Base-by-base conservation (phyloP, 37 sponge, comb jelly and placozoan genomes). In the Oscarella lobularis region DNA sequence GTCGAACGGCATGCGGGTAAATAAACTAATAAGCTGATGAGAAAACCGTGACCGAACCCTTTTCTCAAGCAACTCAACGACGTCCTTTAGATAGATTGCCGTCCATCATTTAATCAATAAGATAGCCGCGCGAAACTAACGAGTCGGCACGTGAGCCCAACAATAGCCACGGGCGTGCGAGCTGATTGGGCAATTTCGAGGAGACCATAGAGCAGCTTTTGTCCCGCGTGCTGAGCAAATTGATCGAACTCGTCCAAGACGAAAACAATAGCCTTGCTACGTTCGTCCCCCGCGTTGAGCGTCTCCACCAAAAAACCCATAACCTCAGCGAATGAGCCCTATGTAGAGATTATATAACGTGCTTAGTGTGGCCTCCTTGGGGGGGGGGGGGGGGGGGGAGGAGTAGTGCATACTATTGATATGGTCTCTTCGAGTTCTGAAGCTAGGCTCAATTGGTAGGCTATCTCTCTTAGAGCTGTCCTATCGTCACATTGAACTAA, bases 161-260 rank as follows among this genome's bases (percentile, higher is more conserved):
- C 78, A 1, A 96, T 87, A 1, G 88, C 86, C 9, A 96, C 40
- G 2, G 98, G 94, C 33, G 74, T 81, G 67, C 77, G 39, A 38
- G 80, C 76, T 14, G 84, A 77, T 73, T 87, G 91, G 6, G 88
- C 77, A 4, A 85, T 36, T 67, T 94, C 95, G 77, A 94, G 87
- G 48, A 94, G 76, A 76, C 89, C 92, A 76, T 93, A 96, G 76
- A 96, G 83, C 0, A 96, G 84, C 2, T 83, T 87, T 66, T 96
- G 98, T 76, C 89, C 90, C 66, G 84, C 85, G 81, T 96, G 93
- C 3, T 88, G 82, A 0, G 98, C 81, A 66, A 96, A 90, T 29
- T 82, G 77, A 38, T 96, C 98, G 79, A 96, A 96, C 39, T 90
- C 86, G n/a, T 96, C 98, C 41, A 96, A 48, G 2, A 96, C 38